Conservation (phyloP, 2,113 vertebrate genomes). For the Rhodinocichla rosea region DNA sequence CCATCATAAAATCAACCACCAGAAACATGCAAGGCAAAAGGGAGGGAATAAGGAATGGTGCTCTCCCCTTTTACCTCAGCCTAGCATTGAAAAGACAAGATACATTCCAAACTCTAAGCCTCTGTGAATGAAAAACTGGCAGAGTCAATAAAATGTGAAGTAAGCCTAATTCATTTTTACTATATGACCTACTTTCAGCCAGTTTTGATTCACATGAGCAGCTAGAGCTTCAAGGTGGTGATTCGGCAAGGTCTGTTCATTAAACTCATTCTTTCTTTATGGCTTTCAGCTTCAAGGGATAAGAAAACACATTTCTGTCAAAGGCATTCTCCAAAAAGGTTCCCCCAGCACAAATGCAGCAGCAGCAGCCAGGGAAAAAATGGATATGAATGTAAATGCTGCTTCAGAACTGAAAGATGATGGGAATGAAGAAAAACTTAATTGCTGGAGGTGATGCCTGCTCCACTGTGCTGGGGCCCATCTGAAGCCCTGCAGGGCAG, state of each 20-base stretch:
- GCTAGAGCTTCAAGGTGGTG: conserved; percentile 65
- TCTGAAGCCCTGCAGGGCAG: accelerated
- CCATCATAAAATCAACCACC: not conserved
- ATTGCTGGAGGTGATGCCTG: not conserved
- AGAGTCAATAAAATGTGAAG: conserved; percentile 70
- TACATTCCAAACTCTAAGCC: conserved; percentile 15
- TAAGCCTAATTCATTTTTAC: conserved; percentile 70
- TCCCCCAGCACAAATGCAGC: not conserved
- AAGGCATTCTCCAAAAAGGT: conserved; percentile 37
- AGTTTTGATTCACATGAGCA: conserved; percentile 69
- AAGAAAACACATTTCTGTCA: conserved; percentile 61
- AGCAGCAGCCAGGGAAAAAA: not conserved
- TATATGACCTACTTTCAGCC: conserved; percentile 75
- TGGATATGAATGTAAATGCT: not conserved
- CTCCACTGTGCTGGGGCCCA: not conserved
- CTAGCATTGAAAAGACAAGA: conserved; percentile 29
- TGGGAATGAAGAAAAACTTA: not conserved
- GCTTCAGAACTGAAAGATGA: not conserved
- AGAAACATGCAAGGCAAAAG: not conserved
- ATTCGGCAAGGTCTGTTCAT: conserved; percentile 69
- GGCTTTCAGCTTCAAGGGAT: conserved; percentile 61
- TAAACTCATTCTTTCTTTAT: conserved; percentile 63
- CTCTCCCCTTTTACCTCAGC: conserved; percentile 17
- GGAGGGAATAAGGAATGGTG: not conserved
- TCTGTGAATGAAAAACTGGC: conserved; percentile 54